Base-by-base conservation (phyloP, 2,113 vertebrate species). In the Acrocephalus arundinaceus region DNA sequence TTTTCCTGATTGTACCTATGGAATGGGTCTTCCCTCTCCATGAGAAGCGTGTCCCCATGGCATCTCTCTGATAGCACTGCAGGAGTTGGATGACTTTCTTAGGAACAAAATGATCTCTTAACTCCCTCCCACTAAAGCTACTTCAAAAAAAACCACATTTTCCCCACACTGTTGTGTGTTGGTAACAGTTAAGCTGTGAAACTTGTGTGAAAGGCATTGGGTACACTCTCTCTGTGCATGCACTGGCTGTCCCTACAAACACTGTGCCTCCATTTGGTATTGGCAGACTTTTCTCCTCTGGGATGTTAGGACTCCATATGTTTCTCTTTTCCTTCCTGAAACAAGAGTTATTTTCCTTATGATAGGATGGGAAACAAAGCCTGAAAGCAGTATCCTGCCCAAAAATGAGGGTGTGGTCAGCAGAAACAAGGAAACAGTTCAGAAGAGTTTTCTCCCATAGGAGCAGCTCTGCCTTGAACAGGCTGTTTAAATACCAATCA, bases 261-360 rank as follows among this genome's bases (percentile, higher is more conserved):
- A 61, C 7, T 4, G 0, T 39, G 25, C 11, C 17, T 59, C 52
- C 24, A 5, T 19, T 51, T 15, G 6, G 16, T 27, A 49, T 6
- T 67, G 52, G 17, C 33, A 79, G 33, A 6, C 14, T 88, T 83
- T 87, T 57, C 58, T 88, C 10, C 17, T 72, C 30, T 37, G 67
- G 28, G 10, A 4, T 10, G 52, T 19, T 13, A 65, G 9, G 33
- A 61, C n/a, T 48, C 7, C 30, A 13, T 4, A 5, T 25, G 9
- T 67, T 57, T 37, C 19, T 49, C 4, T 81, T 85, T 78, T 51
- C 10, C n/a, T 68, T 18, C 20, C 31, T 73, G 41, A 89, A 84
- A 85, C 15, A 68, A 68, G 35, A 80, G 17, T 59, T 5, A 7
- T 51, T 87, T 89, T 66, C 25, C 14, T 41, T 43, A 49, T 6